Conservation (phyloP, 2,888 invertebrate genomes). For the Drosophila meridionalis region DNA sequence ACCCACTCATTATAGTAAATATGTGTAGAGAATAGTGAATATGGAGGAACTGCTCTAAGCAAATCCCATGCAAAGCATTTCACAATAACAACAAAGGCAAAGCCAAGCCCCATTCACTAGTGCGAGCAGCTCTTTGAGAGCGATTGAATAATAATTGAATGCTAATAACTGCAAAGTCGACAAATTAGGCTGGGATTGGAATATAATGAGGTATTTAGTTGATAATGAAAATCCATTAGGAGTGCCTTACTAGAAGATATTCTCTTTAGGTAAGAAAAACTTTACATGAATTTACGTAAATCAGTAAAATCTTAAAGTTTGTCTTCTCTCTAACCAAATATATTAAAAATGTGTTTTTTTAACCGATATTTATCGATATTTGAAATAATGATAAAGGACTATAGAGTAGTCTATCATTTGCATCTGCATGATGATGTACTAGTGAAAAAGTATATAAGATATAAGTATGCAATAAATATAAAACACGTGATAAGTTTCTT, state of each 20-base stretch:
- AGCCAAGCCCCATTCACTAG: not conserved
- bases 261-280: no score
- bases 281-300: no score
- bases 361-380: no score
- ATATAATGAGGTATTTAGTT: not conserved
- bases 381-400: no score
- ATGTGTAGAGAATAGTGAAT: not conserved
- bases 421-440: no score
- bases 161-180: not conserved
- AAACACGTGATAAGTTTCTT: no score
- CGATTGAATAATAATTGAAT: not conserved
- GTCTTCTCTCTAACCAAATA: no score
- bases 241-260: not conserved
- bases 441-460: no score
- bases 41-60: not conserved
- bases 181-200: not conserved
- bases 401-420: no score
- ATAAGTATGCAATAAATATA: no score
- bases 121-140: not conserved
- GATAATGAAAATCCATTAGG: not conserved
- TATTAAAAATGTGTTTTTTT: no score
- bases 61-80: not conserved
- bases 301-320: no score
- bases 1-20: not conserved
- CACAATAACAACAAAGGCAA: not conserved